Base-by-base conservation (phyloP, 2,888 invertebrate species). In the Seira musarum region DNA sequence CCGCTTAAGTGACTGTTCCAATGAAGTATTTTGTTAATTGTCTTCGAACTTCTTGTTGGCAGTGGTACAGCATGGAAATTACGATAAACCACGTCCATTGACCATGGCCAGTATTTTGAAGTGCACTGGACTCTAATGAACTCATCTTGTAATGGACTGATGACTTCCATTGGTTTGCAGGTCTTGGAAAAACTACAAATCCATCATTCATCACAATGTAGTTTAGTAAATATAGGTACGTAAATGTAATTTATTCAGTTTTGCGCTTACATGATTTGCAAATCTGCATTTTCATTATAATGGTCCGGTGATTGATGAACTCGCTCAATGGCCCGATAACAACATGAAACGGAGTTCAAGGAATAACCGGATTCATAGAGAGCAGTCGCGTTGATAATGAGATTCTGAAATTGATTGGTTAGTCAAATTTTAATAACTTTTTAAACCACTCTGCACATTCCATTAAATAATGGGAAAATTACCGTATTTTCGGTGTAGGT, bases 21-120 rank as follows among this genome's bases (percentile, higher is more conserved):
- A 68, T 61, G 67, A 67, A 40, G 40, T 67, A 75, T 1, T 22
- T 75, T 75, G 57, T 68, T 0, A 68, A 75, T 60, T 61, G 75
- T 75, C 17, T 63, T 81, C 25, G 73, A 69, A 49, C 66, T 77
- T 69, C 74, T 63, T 15, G 72, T 67, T 64, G 77, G 74, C 57
- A 82, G 80, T 21, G 80, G 80, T 15, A 83, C 25, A 22, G 81
- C 81, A 68, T 84, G 84, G 67, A 83, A 80, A 73, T 82, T 69
- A 24, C 83, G 74, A 64, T 84, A 84, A 15, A 84, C 67, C 10
- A 84, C 79, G 46, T 84, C 84, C 21, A 53, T 57, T 15, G 69
- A 63, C 40, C 66, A 73, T 17, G 84, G 83, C 78, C 77, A 83
- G 64, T 81, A 80, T 72, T 85, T 85, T 15, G 66, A 80, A 46